Percentiles rank a stretch among this genome's conserved stretches.
These are phyloP conservation scores for Ips nitidus DNA, from an alignment of 1,140 invertebrate species.

Conservation along the genomic window DNA sequence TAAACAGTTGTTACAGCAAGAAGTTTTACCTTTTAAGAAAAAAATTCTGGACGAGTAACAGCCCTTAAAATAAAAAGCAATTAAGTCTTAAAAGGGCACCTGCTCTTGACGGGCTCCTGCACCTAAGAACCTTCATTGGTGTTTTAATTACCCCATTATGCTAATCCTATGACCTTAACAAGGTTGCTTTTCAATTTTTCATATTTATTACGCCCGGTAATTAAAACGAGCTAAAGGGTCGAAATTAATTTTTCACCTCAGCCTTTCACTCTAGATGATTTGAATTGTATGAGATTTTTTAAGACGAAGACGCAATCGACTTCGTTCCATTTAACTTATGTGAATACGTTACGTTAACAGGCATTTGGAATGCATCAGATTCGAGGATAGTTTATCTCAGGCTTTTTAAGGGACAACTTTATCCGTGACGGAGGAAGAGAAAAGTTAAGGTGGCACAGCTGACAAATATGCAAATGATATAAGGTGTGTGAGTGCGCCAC, in stretches of 20 bases:
- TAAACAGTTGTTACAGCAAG: no score
- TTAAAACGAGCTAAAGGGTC: slow-evolving; percentile 33
- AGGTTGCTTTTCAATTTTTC: slow-evolving; percentile 44
- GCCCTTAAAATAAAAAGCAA: slow-evolving; percentile 33
- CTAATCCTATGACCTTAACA: slow-evolving; percentile 46
- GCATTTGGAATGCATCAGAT: slow-evolving; percentile 50
- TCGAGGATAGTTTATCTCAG: slow-evolving; percentile 48
- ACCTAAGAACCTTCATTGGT: slow-evolving; percentile 44
- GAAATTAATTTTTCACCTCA: slow-evolving; percentile 30
- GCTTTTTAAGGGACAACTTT: slow-evolving; percentile 48
- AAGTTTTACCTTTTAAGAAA: no score
- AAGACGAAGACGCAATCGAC: slow-evolving; percentile 1
- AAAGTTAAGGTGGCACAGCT: slow-evolving; percentile 52
- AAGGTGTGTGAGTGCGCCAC: slow-evolving; percentile 38
- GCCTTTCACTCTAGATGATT: no score
- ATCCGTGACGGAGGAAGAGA: slow-evolving; percentile 46
- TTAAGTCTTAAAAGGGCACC: slow-evolving; percentile 43
- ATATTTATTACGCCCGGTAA: slow-evolving; percentile 33
- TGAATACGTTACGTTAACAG: slow-evolving; percentile 42
- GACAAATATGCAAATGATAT: slow-evolving; percentile 51
- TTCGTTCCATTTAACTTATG: slow-evolving; percentile 41
- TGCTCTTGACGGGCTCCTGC: slow-evolving; percentile 45
- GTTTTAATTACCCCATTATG: slow-evolving; percentile 49
- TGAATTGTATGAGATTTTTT: no score
- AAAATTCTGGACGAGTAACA: background rate